phyloP scores from a whole-genome alignment of 2,797 vertebrate species.

The Florisuga fusca region DNA sequence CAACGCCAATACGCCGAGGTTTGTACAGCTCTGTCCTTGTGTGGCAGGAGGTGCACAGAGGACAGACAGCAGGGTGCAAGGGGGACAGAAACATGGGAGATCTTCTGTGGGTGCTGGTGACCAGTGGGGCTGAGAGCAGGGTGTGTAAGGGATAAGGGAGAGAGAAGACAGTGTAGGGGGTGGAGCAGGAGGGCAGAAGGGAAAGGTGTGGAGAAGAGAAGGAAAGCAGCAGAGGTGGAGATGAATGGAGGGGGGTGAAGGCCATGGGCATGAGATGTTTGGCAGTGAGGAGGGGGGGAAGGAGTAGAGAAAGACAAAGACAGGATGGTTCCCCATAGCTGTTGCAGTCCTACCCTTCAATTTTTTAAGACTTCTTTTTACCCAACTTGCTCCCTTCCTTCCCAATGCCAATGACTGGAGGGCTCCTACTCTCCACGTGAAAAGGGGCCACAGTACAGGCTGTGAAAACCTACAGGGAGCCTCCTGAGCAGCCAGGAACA shows the following conservation, averaged over 20 bases:
- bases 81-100: background rate
- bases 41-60: background rate
- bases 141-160: background rate
- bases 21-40: constrained; percentile 32
- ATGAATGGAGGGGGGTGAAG: background rate
- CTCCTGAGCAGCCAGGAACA: background rate
- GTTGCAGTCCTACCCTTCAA: background rate
- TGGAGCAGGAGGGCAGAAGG: background rate
- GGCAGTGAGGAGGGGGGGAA: background rate
- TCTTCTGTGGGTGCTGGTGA: background rate
- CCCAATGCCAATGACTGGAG: background rate
- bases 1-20: constrained; percentile 49
- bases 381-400: background rate
- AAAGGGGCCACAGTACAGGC: background rate
- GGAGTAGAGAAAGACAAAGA: background rate
- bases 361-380: background rate
- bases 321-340: background rate
- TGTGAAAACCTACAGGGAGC: background rate
- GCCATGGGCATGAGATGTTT: background rate
- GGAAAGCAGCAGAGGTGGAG: background rate
- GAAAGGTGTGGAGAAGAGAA: background rate
- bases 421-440: background rate
- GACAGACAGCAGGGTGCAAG: background rate
- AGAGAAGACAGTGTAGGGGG: background rate
- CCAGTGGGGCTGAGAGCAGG: background rate